Conservation (phyloP, 2,113 vertebrate genomes). For the Prunella himalayana region DNA sequence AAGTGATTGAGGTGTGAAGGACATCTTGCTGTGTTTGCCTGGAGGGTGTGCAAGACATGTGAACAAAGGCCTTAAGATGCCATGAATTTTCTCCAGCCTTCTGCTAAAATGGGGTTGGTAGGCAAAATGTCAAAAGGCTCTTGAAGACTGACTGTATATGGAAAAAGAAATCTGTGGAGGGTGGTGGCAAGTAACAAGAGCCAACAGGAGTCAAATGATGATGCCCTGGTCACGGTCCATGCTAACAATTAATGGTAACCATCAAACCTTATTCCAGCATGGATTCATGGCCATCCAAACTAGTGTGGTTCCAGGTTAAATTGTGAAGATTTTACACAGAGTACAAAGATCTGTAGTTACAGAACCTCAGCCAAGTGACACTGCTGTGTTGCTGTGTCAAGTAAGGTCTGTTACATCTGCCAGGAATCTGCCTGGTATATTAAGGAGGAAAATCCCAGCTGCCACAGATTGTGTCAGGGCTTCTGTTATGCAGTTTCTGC, state of each 20-base stretch:
- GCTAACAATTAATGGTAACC: neutral
- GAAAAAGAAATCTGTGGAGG: neutral
- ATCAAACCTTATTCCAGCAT: neutral
- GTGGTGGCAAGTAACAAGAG: neutral
- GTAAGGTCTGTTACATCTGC: neutral
- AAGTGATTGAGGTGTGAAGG: neutral
- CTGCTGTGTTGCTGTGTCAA: neutral
- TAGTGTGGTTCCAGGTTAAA: neutral
- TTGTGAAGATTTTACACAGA: neutral
- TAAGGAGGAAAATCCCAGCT: neutral
- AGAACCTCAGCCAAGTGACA: neutral
- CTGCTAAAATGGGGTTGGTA: neutral
- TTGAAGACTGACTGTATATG: neutral
- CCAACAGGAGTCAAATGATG: neutral
- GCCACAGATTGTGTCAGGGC: neutral
- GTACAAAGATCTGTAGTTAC: neutral
- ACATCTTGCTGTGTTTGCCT: neutral
- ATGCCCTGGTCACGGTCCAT: neutral
- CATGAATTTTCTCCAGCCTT: neutral
- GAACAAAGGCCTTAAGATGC: neutral
- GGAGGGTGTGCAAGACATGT: neutral
- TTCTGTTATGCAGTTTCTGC: neutral
- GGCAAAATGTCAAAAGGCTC: neutral
- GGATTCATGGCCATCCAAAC: neutral
- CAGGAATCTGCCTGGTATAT: neutral